phyloP scores from a whole-genome alignment of 2,797 vertebrate species.

The Aselliscus stoliczkanus region DNA sequence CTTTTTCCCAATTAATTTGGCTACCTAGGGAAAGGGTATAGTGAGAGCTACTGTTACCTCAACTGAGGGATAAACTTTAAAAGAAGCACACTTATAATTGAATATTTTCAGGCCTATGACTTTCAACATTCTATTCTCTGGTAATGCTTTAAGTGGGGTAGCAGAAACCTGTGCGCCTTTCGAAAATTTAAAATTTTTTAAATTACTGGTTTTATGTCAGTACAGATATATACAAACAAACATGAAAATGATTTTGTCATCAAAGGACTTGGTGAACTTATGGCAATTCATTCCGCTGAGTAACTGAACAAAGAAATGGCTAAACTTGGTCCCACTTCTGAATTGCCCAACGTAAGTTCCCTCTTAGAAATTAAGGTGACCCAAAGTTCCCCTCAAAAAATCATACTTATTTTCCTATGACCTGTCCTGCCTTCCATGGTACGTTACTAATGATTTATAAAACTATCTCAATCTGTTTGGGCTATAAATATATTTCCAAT shows the following conservation, averaged over 20 bases:
- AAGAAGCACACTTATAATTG: not conserved
- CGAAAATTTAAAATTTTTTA: not conserved
- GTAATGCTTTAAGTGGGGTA: not conserved
- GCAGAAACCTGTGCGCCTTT: not conserved
- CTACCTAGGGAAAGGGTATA: not conserved
- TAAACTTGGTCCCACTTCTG: not conserved
- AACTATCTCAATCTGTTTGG: not conserved
- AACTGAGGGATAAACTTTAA: not conserved
- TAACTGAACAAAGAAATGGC: not conserved
- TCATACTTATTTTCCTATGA: not conserved
- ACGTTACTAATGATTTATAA: not conserved
- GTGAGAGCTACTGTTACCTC: not conserved
- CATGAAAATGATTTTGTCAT: not conserved
- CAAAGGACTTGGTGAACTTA: not conserved
- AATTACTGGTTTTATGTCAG: not conserved
- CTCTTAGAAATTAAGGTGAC: not conserved
- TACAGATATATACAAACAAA: not conserved
- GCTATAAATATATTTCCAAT: not conserved
- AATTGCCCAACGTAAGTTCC: not conserved
- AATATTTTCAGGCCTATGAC: not conserved
- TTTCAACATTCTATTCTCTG: not conserved
- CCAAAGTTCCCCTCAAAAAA: not conserved
- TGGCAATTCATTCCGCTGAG: not conserved
- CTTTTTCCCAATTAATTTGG: constrained; percentile 53
- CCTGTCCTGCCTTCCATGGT: not conserved